A percentile compares a stretch with the other conserved stretches of the same genome.
Evolutionary conservation across 2,888 invertebrate species (phyloP).

Genomic region (Phorcus lineatus): DNA sequence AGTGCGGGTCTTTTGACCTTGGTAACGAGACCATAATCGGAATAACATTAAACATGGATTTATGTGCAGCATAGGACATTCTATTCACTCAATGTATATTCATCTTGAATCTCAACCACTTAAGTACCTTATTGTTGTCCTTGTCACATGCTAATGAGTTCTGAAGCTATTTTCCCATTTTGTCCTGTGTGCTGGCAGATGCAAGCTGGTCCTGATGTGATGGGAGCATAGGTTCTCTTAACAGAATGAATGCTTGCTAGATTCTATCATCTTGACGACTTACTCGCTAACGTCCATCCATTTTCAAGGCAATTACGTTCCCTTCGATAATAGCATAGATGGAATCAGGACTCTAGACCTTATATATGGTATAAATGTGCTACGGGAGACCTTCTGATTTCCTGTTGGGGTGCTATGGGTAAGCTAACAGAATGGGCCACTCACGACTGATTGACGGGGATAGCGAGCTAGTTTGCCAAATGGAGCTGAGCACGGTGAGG

Average conservation of each 20-base stretch:
- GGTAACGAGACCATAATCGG: too few relatives aligned
- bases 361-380: neutral
- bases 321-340: slow-evolving; percentile 9
- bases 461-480: neutral
- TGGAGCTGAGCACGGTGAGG: neutral
- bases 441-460: neutral
- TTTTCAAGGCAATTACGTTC: neutral
- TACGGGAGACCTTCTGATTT: neutral
- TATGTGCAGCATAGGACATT: too few relatives aligned
- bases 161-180: too few relatives aligned
- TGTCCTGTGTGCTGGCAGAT: too few relatives aligned
- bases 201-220: too few relatives aligned
- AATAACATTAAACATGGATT: too few relatives aligned
- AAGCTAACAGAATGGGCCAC: neutral
- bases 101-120: too few relatives aligned
- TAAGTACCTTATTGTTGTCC: too few relatives aligned
- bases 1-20: too few relatives aligned
- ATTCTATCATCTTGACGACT: slow-evolving; percentile 13
- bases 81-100: too few relatives aligned
- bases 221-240: neutral
- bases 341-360: neutral
- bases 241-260: slow-evolving; percentile 7
- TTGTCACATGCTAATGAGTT: too few relatives aligned
- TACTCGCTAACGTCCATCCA: slow-evolving; percentile 7
- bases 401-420: neutral